Evolutionary conservation across 2,888 invertebrate species (phyloP), one percentile per base, ranked within the genome.

Genomic region (Nomada fucata): DNA sequence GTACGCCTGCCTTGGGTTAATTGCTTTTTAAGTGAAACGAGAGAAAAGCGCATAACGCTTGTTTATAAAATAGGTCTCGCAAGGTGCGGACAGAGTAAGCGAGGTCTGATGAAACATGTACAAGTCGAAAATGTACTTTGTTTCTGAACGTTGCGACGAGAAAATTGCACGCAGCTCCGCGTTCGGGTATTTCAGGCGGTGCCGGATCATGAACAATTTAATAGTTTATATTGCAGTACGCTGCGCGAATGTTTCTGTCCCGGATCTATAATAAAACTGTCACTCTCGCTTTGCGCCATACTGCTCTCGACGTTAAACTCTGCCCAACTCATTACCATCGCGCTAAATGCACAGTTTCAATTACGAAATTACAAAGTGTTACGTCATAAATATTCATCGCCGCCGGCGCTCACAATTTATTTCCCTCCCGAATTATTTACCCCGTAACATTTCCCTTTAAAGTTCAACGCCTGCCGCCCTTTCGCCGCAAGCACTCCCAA

Each of bases 401-500:
- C 15, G 9, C 23, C 65, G 29, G 18, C 23, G 7, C 47, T 52
- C 42, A n/a, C 50, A n/a, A 73, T 20, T 47, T 18, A 47, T 29
- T 44, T 15, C 20, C 10, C 13, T 2, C 4, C 10, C 18, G 13
- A 50, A n/a, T 47, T 18, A 11, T 29, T 23, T 15, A 11, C 26
- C 0, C 44, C 29, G 11, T 36, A 53, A 26, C n/a, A 44, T 65
- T 70, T 65, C 42, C 36, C 42, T 47, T 20, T 53, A 2, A 11
- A 42, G 23, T 11, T n/a, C 29, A 11, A 10, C 15, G 13, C 1
- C 5, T 2, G 2, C 13, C 26, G 42, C 63, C 59, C 52, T 69
- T 64, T 71, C 44, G 44, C 64, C 60, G 26, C 29, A 47, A 64
- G 23, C 59, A 63, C 57, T 11, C 20, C 26, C 59, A 55, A 71